Evolutionary conservation across 2,888 invertebrate genomes (phyloP), one percentile per base, ranked within the genome.

Genomic region (Sclerodermus sp.): DNA sequence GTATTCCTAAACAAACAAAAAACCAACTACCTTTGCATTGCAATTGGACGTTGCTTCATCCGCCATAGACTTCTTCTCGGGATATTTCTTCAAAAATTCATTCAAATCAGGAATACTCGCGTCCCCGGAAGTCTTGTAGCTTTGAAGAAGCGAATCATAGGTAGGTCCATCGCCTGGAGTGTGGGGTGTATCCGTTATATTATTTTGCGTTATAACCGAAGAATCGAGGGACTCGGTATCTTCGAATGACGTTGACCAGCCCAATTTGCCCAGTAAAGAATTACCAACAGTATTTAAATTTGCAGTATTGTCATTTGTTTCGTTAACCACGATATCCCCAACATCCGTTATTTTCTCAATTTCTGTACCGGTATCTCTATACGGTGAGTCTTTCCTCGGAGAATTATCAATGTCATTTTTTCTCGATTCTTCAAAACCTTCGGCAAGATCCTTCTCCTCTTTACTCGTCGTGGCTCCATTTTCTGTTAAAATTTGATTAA

Each of bases 251-350:
- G 86, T 85, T 43, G 85, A 85, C 79, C 87, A 88, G 66, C 87
- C 87, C 1, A 84, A 82, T 71, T 84, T 83, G 31, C 83, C 83
- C 71, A 81, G 79, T 36, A 88, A 71, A n/a, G 86, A 87, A 76
- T 88, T 88, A 0, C 87, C 88, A 46, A 84, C 81, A 3, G 71
- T 60, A 2, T 23, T 23, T 23, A 8, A 5, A 3, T 67, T 60
- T 8, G 62, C 44, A 8, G 55, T 60, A 37, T 47, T 47, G 15
- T 71, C 68, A 4, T 52, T 47, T 5, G 44, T 10, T n/a, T 23
- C 23, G 8, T 23, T 23, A 8, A 8, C 23, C 8, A n/a, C n/a
- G n/a, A n/a, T n/a, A n/a, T n/a, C n/a, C n/a, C n/a, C n/a, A n/a
- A 29, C 32, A 39, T 15, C 23, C 8, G 37, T 34, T 6, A 30